These are phyloP conservation scores for Apodemus sylvaticus DNA, from an alignment of 2,113 vertebrate species.

Conservation along the genomic window DNA sequence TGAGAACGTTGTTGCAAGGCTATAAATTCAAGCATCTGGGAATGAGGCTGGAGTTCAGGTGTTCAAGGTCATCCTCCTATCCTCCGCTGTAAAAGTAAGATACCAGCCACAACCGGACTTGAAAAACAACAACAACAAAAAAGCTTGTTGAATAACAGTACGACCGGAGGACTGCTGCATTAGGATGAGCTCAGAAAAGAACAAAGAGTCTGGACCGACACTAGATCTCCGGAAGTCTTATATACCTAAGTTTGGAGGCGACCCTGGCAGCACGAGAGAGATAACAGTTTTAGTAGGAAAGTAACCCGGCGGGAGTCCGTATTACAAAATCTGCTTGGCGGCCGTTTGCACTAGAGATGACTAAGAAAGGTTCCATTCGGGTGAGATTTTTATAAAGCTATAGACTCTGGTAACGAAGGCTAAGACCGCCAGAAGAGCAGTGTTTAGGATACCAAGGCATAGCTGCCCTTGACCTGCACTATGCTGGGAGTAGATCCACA, in stretches of 20 bases:
- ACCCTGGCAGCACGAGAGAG: not conserved
- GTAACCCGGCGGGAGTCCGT: rapidly evolving
- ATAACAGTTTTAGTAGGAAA: not conserved
- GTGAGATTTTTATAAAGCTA: not conserved
- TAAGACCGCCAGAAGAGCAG: not conserved
- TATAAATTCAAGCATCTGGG: not conserved
- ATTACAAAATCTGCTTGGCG: not conserved
- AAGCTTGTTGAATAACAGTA: not conserved
- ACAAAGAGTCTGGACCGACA: not conserved
- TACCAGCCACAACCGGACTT: not conserved
- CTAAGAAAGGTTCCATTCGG: not conserved
- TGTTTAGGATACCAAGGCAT: not conserved
- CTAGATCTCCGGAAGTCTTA: not conserved
- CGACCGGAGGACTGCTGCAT: not conserved
- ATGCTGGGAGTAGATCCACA: not conserved
- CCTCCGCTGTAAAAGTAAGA: too few species aligned
- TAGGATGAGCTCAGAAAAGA: not conserved
- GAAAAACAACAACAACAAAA: not conserved
- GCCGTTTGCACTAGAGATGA: not conserved
- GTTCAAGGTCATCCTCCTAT: not conserved
- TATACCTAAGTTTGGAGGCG: not conserved
- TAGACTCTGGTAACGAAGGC: not conserved
- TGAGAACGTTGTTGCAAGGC: not conserved
- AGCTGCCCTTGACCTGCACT: not conserved
- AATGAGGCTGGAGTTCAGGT: too few species aligned